phyloP scores from a whole-genome alignment of 2,888 invertebrate genomes.

The Leptinotarsa peninsularis region DNA sequence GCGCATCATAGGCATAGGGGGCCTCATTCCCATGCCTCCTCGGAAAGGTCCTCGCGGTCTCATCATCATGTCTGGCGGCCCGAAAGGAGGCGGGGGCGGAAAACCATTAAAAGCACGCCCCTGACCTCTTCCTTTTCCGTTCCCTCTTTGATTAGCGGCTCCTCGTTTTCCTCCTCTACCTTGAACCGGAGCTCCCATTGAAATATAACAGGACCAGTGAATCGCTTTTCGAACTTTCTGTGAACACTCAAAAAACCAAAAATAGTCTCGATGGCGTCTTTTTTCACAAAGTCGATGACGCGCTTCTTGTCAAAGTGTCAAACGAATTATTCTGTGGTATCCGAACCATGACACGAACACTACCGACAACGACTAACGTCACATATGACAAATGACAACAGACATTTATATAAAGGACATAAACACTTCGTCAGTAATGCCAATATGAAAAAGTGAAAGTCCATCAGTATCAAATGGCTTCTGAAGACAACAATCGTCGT shows the following conservation, averaged over 20 bases:
- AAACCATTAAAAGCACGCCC: slow-evolving; percentile 53
- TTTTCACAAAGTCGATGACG: background rate
- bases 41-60: slow-evolving; percentile 53
- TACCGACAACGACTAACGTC: no score
- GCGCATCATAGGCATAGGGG: slow-evolving; percentile 55
- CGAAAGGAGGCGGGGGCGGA: slow-evolving; percentile 46
- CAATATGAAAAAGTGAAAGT: no score
- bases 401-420: no score
- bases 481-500: no score
- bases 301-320: background rate
- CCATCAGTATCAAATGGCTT: background rate
- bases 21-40: slow-evolving; percentile 53
- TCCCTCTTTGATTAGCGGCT: slow-evolving; percentile 47
- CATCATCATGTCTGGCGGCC: slow-evolving; percentile 47
- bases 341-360: no score
- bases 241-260: no score
- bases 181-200: slow-evolving; percentile 56
- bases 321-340: no score
- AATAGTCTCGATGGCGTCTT: background rate
- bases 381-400: no score
- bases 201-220: background rate
- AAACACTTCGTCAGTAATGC: no score
- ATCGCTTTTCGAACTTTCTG: background rate
- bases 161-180: slow-evolving; percentile 49
- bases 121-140: slow-evolving; percentile 50